Evolutionary conservation across 2,113 vertebrate species (phyloP).

Genomic region (Oreochromis tanganicae): DNA sequence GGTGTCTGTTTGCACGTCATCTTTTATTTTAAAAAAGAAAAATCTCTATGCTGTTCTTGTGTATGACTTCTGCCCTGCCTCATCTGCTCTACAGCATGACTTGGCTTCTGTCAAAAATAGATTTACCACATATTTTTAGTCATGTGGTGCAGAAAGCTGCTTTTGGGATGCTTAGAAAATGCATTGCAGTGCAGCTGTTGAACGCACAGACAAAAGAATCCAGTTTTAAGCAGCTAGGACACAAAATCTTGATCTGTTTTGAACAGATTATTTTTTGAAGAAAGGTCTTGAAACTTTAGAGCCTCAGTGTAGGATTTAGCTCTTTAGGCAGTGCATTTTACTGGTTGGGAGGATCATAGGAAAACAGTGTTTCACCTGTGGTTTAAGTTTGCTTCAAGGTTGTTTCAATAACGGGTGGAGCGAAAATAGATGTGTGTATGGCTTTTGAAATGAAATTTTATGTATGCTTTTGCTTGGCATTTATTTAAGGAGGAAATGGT

Average conservation of each 20-base stretch:
- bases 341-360: background rate
- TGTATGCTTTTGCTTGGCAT: background rate
- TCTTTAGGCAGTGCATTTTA: background rate
- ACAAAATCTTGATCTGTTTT: background rate
- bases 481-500: background rate
- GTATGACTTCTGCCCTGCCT: background rate
- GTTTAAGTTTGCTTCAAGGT: background rate
- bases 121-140: background rate
- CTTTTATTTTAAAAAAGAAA: background rate
- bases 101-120: background rate
- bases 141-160: background rate
- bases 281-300: background rate
- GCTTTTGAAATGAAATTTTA: background rate
- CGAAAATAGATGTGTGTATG: background rate
- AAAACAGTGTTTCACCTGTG: background rate
- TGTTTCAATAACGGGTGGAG: fast-evolving
- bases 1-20: background rate
- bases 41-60: background rate
- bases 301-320: background rate
- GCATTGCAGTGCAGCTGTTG: background rate
- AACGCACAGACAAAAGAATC: background rate
- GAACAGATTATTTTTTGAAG: background rate
- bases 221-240: background rate
- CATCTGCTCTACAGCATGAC: background rate
- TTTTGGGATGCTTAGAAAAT: background rate